phyloP scores from a whole-genome alignment of 2,888 invertebrate species.

The Ceramica pisi region DNA sequence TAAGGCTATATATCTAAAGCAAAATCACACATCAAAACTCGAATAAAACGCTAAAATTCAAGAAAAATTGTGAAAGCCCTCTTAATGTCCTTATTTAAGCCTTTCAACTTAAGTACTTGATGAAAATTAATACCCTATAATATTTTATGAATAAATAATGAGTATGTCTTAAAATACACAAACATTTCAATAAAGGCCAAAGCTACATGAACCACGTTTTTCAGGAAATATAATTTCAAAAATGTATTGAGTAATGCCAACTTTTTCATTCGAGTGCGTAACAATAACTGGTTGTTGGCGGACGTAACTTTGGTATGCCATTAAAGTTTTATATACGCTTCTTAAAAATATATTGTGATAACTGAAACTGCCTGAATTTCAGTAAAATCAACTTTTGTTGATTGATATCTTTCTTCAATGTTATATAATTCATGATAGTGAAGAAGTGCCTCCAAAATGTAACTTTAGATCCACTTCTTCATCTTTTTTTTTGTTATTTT shows the following conservation, averaged over 20 bases:
- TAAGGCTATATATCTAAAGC: no score
- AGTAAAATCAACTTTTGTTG: neutral
- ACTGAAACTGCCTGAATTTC: neutral
- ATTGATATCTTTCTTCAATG: neutral
- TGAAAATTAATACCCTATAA: conserved; percentile 11
- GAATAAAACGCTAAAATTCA: no score
- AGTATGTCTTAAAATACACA: neutral
- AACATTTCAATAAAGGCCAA: neutral
- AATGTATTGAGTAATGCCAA: conserved; percentile 8
- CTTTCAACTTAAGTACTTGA: neutral
- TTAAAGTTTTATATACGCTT: neutral
- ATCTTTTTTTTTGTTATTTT: conserved; percentile 19
- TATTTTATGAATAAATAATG: conserved; percentile 11
- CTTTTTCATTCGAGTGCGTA: neutral
- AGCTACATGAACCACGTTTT: neutral
- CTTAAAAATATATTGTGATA: neutral
- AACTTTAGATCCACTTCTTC: neutral
- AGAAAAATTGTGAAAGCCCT: neutral
- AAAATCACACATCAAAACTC: no score
- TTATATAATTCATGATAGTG: neutral
- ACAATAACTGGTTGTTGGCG: neutral
- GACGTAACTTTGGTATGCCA: neutral
- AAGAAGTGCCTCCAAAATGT: neutral
- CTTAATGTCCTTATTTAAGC: neutral
- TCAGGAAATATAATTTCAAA: neutral